Percentiles rank a stretch among this genome's conserved stretches.
Evolutionary conservation across 2,888 invertebrate genomes (phyloP).

Genomic region (Parnassius glacialis): DNA sequence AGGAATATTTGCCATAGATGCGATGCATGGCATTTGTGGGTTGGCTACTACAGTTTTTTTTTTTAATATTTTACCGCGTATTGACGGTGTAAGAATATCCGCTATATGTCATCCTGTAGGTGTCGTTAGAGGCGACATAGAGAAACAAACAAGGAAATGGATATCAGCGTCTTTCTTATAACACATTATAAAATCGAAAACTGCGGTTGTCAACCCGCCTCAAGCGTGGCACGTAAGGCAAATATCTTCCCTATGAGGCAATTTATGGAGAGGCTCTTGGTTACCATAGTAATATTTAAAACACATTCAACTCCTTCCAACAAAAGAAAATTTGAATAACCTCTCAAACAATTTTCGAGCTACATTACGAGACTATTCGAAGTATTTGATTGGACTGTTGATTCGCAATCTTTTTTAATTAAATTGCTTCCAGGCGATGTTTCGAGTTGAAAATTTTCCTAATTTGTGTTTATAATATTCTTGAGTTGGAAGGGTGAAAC

Average conservation of each 20-base stretch:
- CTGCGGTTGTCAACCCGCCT: no score
- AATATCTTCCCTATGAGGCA: background rate
- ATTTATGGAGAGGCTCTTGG: no score
- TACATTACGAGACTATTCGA: slow-evolving; percentile 2
- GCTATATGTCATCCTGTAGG: no score
- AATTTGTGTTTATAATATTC: slow-evolving; percentile 19
- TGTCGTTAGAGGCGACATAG: no score
- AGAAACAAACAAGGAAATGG: no score
- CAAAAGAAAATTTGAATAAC: slow-evolving; percentile 47
- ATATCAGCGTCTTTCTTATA: no score
- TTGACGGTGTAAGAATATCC: no score
- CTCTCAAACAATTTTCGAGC: slow-evolving; percentile 38
- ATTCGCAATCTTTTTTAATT: slow-evolving; percentile 29
- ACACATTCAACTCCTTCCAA: background rate
- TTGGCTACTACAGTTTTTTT: no score
- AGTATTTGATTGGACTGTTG: slow-evolving; percentile 11
- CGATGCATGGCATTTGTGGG: no score
- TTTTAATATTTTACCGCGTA: no score
- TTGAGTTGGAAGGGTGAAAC: slow-evolving; percentile 8
- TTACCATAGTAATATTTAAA: background rate
- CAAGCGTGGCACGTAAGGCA: background rate
- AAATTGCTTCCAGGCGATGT: slow-evolving; percentile 20
- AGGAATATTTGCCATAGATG: no score
- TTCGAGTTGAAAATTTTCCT: slow-evolving; percentile 17
- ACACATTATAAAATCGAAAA: no score